Conservation (phyloP, 2,888 invertebrate genomes). For the Seladonia tumulorum region DNA sequence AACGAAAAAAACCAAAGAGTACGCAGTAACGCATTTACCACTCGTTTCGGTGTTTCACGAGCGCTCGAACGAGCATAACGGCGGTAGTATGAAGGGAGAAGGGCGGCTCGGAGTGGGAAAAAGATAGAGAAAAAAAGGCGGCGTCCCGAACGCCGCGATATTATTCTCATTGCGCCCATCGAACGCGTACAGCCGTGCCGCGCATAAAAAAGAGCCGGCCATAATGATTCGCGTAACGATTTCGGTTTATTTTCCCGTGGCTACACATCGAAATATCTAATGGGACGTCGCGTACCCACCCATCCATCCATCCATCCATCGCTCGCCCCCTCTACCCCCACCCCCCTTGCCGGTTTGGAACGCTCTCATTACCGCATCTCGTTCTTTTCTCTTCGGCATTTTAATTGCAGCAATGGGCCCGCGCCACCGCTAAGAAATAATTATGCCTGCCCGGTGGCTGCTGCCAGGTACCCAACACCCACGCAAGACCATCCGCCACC, state of each 20-base stretch:
- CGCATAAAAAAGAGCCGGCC: slow-evolving; percentile 43
- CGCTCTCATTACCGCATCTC: slow-evolving; percentile 67
- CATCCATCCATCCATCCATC: neutral
- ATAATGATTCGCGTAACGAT: slow-evolving; percentile 63
- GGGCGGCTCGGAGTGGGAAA: neutral
- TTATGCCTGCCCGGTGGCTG: slow-evolving; percentile 62
- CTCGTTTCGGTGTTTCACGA: slow-evolving; percentile 31
- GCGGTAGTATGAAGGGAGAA: neutral
- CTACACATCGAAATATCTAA: slow-evolving; percentile 67
- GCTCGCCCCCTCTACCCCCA: neutral
- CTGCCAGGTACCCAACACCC: slow-evolving; percentile 44
- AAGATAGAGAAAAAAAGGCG: neutral
- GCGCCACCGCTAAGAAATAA: slow-evolving; percentile 72
- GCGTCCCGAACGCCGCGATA: slow-evolving; percentile 30
- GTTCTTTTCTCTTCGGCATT: slow-evolving; percentile 69
- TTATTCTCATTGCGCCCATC: slow-evolving; percentile 56
- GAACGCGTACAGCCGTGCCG: slow-evolving; percentile 24
- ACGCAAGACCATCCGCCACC: slow-evolving; percentile 19
- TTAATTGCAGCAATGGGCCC: slow-evolving; percentile 73
- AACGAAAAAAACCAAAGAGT: neutral
- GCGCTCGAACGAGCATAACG: slow-evolving; percentile 3
- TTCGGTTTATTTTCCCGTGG: slow-evolving; percentile 63
- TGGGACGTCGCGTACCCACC: slow-evolving; percentile 53
- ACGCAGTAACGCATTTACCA: slow-evolving; percentile 27
- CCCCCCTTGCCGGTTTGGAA: slow-evolving; percentile 11